Evolutionary conservation across 2,113 vertebrate genomes (phyloP), one percentile per base, ranked within the genome.

Genomic region (Indicator indicator): DNA sequence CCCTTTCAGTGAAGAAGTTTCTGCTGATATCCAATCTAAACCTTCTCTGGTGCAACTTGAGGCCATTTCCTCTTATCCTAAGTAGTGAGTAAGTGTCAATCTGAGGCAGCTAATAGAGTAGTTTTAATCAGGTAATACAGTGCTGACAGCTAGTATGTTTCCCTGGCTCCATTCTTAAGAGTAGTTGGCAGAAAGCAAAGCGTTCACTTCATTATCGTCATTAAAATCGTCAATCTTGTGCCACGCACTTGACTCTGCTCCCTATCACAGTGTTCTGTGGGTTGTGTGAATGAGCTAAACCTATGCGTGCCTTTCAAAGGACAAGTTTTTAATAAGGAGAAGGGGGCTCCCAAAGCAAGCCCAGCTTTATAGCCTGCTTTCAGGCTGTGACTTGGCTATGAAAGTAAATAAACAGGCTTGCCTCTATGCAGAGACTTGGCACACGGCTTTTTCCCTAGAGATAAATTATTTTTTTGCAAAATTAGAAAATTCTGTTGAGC

Each of bases 251-350:
- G 0, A 6, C 50, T 36, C 40, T 32, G 23, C 40, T 46, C n/a
- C 14, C 1, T 2, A 0, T 30, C 11, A 1, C 54, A 33, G 6
- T 0, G 0, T 38, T 73, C 64, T 32, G 38, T 77, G 60, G 11
- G 11, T 6, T n/a, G 18, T 33, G 36, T 1, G 16, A 4, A 6
- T n/a, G 63, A 67, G 70, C 40, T 67, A 36, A n/a, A n/a, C 54
- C 27, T 26, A 3, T 11, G 12, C 30, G 50, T 77, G 73, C 46
- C 52, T 91, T 80, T 56, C 16, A 16, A 73, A 76, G 30, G 27
- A 85, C 62, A n/a, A 9, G 20, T 33, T 24, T 30, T 72, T 46
- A 52, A 12, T 11, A 2, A 12, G 60, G 21, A 30, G 79, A 36
- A 58, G 28, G 74, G 78, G 81, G 63, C 19, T 93, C 24, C 40